Evolutionary conservation across 2,888 invertebrate species (phyloP), one percentile per base, ranked within the genome.

Genomic region (Deilephila elpenor): DNA sequence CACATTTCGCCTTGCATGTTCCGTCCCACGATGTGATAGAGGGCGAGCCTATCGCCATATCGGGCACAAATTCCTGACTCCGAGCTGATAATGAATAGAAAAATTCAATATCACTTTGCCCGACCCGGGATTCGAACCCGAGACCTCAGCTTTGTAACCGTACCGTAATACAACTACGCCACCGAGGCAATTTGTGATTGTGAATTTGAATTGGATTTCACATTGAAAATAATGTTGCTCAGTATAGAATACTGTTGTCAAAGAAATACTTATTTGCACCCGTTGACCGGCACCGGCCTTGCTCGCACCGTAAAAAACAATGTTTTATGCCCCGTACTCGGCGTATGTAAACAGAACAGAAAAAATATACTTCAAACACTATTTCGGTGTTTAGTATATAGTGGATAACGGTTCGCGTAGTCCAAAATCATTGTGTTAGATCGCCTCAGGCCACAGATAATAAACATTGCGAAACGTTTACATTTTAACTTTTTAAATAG

Each of bases 351-450:
- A 71, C 51, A 61, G 25, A 61, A 51, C 51, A 60, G 62, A 32
- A 72, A 64, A 56, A 71, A 71, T 71, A 72, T 64, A 72, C 61
- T 64, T 56, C 59, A 59, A 14, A 56, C 53, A 56, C 61, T 72
- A 72, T 64, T 72, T 72, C 64, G 56, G 64, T 72, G 59, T n/a
- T 64, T 51, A 61, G 71, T 61, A 61, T 59, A 71, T 60, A 71
- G 17, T 29, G 17, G 32, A 51, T n/a, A 60, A 6, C 7, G 53
- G 34, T 25, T 37, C 29, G 20, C 44, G 34, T 51, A 62, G 61
- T 62, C 17, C 37, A 60, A 44, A 44, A 44, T 44, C 44, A 71
- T 71, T 71, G 60, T 51, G 59, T 71, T 60, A 59, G 44, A 44
- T 44, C 44, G 11, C 59, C n/a, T 59, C 20, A 25, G 20, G 59